Evolutionary conservation across 2,888 invertebrate species (phyloP).

Genomic region (Gymnosoma rotundatum): DNA sequence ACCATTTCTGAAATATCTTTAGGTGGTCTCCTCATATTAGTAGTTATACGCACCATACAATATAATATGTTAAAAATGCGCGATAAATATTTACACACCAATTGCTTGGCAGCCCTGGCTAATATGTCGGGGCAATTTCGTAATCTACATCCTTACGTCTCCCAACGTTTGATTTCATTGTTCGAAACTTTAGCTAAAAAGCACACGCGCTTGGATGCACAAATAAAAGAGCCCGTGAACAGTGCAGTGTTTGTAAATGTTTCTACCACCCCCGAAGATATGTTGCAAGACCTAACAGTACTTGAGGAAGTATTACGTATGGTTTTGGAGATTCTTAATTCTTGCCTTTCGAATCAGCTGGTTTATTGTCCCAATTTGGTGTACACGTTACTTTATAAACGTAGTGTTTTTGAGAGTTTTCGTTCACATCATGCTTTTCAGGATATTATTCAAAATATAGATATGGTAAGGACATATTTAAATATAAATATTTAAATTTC

Average conservation of each 20-base stretch:
- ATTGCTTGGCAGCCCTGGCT: constrained; percentile 98
- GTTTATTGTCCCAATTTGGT: constrained; percentile 95
- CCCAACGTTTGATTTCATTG: constrained; percentile 95
- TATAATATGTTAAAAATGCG: constrained; percentile 98
- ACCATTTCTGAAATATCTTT: constrained; percentile 95
- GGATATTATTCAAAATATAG: constrained; percentile 96
- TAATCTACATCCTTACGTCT: constrained; percentile 96
- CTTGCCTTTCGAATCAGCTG: constrained; percentile 94
- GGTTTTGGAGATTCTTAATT: constrained; percentile 98
- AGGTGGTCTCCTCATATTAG: constrained; percentile 95
- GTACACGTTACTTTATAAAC: constrained; percentile 97
- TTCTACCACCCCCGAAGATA: constrained; percentile 80
- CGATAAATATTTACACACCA: constrained; percentile 98
- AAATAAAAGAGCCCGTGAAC: constrained; percentile 83
- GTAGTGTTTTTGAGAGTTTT: constrained; percentile 93
- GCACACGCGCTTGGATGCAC: constrained; percentile 87
- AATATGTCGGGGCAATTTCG: constrained; percentile 98
- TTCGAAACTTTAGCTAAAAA: constrained; percentile 96
- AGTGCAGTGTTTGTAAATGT: constrained; percentile 80
- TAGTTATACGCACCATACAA: constrained; percentile 97
- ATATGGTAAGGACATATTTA: constrained; percentile 86
- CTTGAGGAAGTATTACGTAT: constrained; percentile 98
- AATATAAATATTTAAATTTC: background rate
- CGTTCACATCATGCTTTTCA: constrained; percentile 94
- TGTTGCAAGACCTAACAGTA: constrained; percentile 93